Evolutionary conservation across 1,140 invertebrate genomes (phyloP), one percentile per base, ranked within the genome.

Genomic region (Drosophila sechellia): DNA sequence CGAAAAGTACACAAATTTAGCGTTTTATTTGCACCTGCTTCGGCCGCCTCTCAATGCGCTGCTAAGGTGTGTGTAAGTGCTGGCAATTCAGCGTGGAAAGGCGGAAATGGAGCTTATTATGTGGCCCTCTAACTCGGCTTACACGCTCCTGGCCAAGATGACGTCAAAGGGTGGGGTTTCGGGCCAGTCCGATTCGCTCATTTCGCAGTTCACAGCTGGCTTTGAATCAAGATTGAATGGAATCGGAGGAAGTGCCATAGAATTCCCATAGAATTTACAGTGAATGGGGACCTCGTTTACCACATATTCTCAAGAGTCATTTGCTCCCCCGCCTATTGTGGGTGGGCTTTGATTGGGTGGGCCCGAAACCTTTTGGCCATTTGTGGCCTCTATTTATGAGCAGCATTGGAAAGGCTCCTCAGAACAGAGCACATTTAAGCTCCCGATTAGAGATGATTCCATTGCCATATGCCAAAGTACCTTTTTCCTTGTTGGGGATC

Each of bases 51-150:
- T 74, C 37, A 64, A 43, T 69, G 64, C 39, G 63, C 43, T 59
- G 56, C 40, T 39, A 77, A 77, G 64, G 52, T 80, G 70, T 68
- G 49, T 55, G 48, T 68, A 76, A 60, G 73, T 81, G 66, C 46
- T 64, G 59, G 59, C 75, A 78, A 72, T 78, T 65, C 70, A 61
- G 76, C 78, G 40, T 52, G 60, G 63, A 53, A 39, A 27, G 61
- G 71, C 76, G 80, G 76, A 84, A 84, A 84, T 84, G 56, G 76
- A 79, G 80, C 80, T 84, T 84, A 84, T 84, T 84, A 84, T 79
- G 76, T 46, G 42, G 42, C 45, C 73, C 69, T 31, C 31, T 8
- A 31, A 58, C 54, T 71, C 31, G n/a, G 40, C 34, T n/a, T 15
- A 22, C 54, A 17, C 17, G 15, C 65, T 31, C 17, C 37, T n/a